Evolutionary conservation across 2,113 vertebrate species (phyloP).

Genomic region (Thalassarche chlororhynchos): DNA sequence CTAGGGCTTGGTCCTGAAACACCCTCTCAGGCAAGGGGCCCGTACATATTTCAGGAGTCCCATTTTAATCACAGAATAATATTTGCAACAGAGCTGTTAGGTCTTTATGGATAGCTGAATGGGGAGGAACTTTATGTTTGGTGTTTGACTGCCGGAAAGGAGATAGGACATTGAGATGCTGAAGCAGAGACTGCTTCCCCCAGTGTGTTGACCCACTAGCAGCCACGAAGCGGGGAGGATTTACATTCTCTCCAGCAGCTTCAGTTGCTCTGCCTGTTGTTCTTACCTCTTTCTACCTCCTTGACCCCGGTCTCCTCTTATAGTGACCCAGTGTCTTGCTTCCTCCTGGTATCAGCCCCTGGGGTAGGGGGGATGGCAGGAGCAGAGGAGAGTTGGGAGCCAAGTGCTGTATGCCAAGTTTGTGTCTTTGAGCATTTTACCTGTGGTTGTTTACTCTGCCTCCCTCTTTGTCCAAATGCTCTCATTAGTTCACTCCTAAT

Average conservation of each 20-base stretch:
- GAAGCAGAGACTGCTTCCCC: not conserved
- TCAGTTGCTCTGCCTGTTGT: not conserved
- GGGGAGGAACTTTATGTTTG: not conserved
- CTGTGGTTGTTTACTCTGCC: not conserved
- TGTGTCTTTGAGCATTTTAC: not conserved
- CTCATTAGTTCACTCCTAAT: not conserved
- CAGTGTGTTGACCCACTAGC: not conserved
- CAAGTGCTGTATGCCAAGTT: not conserved
- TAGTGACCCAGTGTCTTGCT: not conserved
- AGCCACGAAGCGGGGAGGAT: not conserved
- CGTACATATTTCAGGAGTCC: not conserved
- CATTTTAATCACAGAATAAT: not conserved
- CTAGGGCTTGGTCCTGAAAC: conserved; percentile 1
- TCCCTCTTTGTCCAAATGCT: not conserved
- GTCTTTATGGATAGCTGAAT: not conserved
- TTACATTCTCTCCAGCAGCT: not conserved
- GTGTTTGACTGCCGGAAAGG: not conserved
- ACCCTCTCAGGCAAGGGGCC: not conserved
- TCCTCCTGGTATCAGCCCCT: not conserved
- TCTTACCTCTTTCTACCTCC: not conserved
- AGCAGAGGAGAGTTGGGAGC: not conserved
- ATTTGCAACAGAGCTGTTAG: not conserved
- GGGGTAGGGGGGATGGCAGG: not conserved
- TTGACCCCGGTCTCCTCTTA: not conserved
- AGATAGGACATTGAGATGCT: not conserved